Evolutionary conservation across 2,113 vertebrate species (phyloP), one percentile per base, ranked within the genome.

Genomic region (Odontophorus gujanensis): DNA sequence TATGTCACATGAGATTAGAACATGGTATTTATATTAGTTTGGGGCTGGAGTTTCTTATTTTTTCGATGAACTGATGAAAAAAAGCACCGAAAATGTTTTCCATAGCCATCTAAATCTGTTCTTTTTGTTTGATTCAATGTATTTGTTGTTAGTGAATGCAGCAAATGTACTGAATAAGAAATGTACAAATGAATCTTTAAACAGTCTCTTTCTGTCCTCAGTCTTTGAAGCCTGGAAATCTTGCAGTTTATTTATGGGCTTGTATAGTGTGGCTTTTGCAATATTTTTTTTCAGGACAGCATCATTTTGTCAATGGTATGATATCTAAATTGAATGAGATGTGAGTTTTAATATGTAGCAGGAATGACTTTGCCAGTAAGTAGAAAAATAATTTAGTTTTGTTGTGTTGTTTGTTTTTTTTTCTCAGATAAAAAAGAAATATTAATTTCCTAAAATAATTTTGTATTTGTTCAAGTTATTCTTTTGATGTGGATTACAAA

Each of bases 301-400:
- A 19, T 80, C 30, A 40, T 92, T 95, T 95, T 94, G 63, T 93
- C 93, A 81, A 43, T 47, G 65, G 69, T 78, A 95, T 71, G 92
- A 94, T 94, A 93, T 38, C 89, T 96, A 96, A 96, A 97, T 96
- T 95, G 96, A 97, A 97, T 96, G 87, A 94, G 93, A 96, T 95
- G 92, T 85, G 85, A 91, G 68, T 95, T 93, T 94, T 92, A 93
- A 76, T 48, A 91, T 66, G 76, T 55, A 90, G 76, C 73, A 57
- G 68, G 92, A 68, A 82, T 51, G 61, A 50, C 36, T 96, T 84
- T 83, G 90, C 90, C 77, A 74, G 85, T 87, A 57, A 69, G 86
- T 34, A 87, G 71, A 88, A 82, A 97, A 93, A 88, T 77, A 69
- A 93, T 95, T 92, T n/a, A 43, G 32, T 87, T 93, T 61, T 26